Conservation (phyloP, 1,140 invertebrate genomes). For the Zelostemma sp. region DNA sequence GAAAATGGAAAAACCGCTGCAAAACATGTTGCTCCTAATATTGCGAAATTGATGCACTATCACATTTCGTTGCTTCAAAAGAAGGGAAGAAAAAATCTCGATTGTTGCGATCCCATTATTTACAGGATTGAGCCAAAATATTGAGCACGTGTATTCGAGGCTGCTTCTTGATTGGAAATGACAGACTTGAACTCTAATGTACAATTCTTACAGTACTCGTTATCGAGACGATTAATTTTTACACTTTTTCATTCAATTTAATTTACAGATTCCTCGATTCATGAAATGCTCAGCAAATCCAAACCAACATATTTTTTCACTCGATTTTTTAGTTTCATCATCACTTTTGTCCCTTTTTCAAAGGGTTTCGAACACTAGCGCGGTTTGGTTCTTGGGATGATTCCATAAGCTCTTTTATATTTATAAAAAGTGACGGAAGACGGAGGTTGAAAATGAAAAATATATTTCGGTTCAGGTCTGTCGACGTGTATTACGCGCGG, state of each 20-base stretch:
- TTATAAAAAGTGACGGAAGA: slow-evolving; percentile 10
- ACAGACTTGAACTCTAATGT: slow-evolving; percentile 48
- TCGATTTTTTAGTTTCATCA: neutral
- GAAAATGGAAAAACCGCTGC: no score
- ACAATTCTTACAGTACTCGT: slow-evolving; percentile 54
- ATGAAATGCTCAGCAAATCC: slow-evolving; percentile 4
- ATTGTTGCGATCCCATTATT: slow-evolving; percentile 10
- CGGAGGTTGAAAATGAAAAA: slow-evolving; percentile 3
- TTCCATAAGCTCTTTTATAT: neutral
- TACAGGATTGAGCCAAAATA: slow-evolving; percentile 41
- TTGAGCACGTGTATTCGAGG: slow-evolving; percentile 54
- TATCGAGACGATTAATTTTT: slow-evolving; percentile 49
- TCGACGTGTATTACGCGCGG: neutral
- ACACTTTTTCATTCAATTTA: slow-evolving; percentile 40
- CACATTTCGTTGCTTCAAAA: no score
- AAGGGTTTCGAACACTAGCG: slow-evolving; percentile 9
- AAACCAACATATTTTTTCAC: slow-evolving; percentile 12
- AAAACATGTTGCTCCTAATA: no score
- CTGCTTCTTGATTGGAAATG: slow-evolving; percentile 41
- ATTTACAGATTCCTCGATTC: neutral
- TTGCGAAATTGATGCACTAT: no score
- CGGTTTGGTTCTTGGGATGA: neutral
- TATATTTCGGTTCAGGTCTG: slow-evolving; percentile 5
- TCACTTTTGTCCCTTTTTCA: neutral
- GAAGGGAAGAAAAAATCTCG: no score